These are phyloP conservation scores for Habropoda laboriosa DNA, from an alignment of 1,140 invertebrate genomes.

Conservation along the genomic window DNA sequence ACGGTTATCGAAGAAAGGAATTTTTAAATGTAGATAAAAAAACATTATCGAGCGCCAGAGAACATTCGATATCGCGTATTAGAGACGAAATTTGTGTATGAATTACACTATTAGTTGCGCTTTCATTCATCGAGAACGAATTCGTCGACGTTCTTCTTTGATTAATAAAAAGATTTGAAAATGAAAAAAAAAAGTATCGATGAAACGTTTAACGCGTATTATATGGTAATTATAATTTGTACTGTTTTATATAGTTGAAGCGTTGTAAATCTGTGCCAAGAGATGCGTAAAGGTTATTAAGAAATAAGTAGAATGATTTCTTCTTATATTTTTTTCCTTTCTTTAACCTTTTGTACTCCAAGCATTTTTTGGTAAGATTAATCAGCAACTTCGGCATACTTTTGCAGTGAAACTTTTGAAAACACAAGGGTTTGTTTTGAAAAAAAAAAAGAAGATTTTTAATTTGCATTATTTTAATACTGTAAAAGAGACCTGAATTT, in stretches of 20 bases:
- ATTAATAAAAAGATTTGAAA: not conserved
- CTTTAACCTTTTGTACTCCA: no score
- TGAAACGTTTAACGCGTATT: not conserved
- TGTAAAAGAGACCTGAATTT: no score
- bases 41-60: not conserved
- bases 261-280: slow-evolving; percentile 44
- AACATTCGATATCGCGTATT: slow-evolving; percentile 20
- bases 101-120: no score
- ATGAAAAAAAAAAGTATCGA: not conserved
- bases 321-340: not conserved
- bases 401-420: no score
- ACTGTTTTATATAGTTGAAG: slow-evolving; percentile 10
- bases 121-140: not conserved
- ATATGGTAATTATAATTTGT: not conserved
- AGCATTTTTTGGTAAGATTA: no score
- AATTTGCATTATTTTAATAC: no score
- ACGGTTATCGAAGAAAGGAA: not conserved
- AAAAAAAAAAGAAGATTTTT: no score
- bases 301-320: not conserved
- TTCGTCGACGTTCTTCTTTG: not conserved
- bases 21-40: not conserved
- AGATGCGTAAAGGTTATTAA: not conserved
- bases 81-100: not conserved
- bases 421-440: no score
- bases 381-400: no score